phyloP scores from a whole-genome alignment of 1,140 invertebrate species.

The Temnothorax longispinosus region DNA sequence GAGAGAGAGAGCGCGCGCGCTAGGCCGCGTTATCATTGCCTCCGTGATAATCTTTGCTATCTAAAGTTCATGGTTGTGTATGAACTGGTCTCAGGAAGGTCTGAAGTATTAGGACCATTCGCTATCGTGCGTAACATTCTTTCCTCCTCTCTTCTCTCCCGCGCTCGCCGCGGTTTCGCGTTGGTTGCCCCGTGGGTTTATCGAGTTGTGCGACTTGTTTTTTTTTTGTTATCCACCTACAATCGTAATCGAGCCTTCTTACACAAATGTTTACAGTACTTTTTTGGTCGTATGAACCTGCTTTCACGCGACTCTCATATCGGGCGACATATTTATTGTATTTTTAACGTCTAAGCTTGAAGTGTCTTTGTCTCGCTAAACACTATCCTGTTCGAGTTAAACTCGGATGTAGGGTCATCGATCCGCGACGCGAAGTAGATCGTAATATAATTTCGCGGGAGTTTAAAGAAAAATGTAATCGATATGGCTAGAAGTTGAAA shows the following conservation, averaged over 20 bases:
- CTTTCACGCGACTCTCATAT: background rate
- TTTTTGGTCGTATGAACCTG: background rate
- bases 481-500: background rate
- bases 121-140: slow-evolving; percentile 12
- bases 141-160: too few relatives aligned
- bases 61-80: slow-evolving; percentile 72
- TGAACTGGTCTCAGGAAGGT: slow-evolving; percentile 56
- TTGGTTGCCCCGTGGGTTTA: background rate
- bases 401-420: background rate
- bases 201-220: slow-evolving; percentile 55
- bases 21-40: slow-evolving; percentile 56
- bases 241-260: slow-evolving; percentile 12
- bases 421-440: background rate
- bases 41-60: slow-evolving; percentile 69
- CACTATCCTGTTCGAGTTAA: background rate
- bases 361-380: background rate
- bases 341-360: background rate
- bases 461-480: background rate
- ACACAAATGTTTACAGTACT: background rate
- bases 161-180: background rate
- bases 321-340: background rate
- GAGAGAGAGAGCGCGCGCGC: background rate
- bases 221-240: slow-evolving; percentile 37
- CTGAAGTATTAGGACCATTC: slow-evolving; percentile 60
- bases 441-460: background rate